Percentiles rank a stretch among this genome's conserved stretches.
Evolutionary conservation across 2,888 invertebrate species (phyloP).

Genomic region (Ochropleura leucogaster): DNA sequence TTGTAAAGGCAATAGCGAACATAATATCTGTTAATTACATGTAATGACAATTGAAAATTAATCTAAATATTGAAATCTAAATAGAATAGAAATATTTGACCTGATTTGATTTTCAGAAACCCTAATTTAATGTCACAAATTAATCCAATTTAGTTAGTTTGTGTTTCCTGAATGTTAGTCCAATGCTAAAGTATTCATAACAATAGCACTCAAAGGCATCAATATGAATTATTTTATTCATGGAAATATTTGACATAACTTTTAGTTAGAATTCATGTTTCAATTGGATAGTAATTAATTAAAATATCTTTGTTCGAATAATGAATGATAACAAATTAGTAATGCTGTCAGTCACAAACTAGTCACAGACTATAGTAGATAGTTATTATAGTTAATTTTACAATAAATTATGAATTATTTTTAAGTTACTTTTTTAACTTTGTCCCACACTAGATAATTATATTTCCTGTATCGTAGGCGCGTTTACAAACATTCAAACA

Average conservation of each 20-base stretch:
- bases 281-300: background rate
- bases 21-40: background rate
- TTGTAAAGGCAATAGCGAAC: background rate
- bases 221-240: slow-evolving; percentile 1
- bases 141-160: background rate
- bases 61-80: background rate
- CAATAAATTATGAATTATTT: too few relatives aligned
- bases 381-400: too few relatives aligned
- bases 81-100: background rate
- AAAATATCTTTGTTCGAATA: background rate
- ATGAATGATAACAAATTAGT: background rate
- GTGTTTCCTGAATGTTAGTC: background rate
- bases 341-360: background rate
- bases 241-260: background rate
- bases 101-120: background rate
- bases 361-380: background rate
- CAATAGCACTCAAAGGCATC: background rate
- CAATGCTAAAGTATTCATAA: slow-evolving; percentile 1
- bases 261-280: background rate
- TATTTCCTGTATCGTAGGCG: too few relatives aligned
- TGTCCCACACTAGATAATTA: too few relatives aligned
- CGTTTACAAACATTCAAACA: too few relatives aligned
- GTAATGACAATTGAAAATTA: background rate
- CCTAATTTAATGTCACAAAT: background rate
- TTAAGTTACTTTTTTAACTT: too few relatives aligned